Evolutionary conservation across 2,113 vertebrate genomes (phyloP), one percentile per base, ranked within the genome.

Genomic region (Uria aalge): DNA sequence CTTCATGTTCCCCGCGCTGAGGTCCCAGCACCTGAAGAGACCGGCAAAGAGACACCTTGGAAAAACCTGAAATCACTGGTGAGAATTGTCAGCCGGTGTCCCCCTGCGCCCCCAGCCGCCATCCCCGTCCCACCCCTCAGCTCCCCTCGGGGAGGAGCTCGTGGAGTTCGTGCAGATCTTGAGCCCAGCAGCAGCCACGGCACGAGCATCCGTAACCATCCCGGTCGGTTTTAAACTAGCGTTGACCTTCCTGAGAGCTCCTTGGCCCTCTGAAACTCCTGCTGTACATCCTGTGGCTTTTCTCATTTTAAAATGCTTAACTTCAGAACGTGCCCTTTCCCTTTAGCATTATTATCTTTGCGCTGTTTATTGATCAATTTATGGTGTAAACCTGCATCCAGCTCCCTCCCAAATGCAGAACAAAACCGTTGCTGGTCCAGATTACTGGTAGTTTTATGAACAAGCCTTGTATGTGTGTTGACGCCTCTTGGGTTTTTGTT

Each of bases 1-100:
- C 95, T 99, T 99, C 97, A 99, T 98, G 97, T 99, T 99, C 85
- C 99, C 99, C 0, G 99, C 99, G 45, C 99, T 99, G 96, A 99
- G 97, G 92, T 99, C 99, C 99, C 99, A 99, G 97, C 99, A 99
- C 98, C 99, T 99, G 95, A 40, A 36, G 45, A 89, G 17, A 53
- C 6, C 57, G n/a, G 34, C 24, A 36, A 45, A 83, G 52, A 84
- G 90, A 81, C 9, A 16, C 26, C 30, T 43, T 85, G 57, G 52
- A 84, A n/a, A 90, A 62, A 43, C 30, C 47, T 57, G 52, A 26
- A 43, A 13, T 24, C 59, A 4, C 40, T 19, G 47, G 53, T 11
- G 47, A 56, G 21, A 40, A 68, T 15, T n/a, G 34, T 9, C 1
- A 7, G 48, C 22, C 19, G 15, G 7, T 29, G 34, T 26, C 17